A percentile compares a stretch with the other conserved stretches of the same genome.
These are phyloP conservation scores for Lutjanus campechanus DNA, from an alignment of 2,797 vertebrate species.

Conservation along the genomic window DNA sequence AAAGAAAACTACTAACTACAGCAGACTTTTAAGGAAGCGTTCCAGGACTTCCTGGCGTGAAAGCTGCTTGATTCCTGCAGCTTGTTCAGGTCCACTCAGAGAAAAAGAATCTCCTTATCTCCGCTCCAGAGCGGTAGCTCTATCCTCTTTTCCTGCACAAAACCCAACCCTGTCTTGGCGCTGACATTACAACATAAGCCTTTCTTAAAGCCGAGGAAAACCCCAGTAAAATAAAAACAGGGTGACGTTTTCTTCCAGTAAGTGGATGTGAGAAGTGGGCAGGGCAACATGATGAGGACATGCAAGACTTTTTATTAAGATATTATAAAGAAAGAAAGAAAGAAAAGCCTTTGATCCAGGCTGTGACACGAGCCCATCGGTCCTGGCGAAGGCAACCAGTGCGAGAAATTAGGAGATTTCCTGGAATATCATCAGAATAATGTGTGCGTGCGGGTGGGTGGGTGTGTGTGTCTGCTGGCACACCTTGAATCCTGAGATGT, in stretches of 20 bases:
- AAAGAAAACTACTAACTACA: constrained; percentile 8
- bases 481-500: constrained; percentile 64
- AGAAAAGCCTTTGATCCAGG: constrained; percentile 47
- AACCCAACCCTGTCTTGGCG: constrained; percentile 13
- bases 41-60: constrained; percentile 10
- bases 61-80: constrained; percentile 27
- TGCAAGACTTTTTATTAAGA: constrained; percentile 11
- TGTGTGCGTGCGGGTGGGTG: constrained; percentile 25
- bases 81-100: not conserved
- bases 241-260: constrained; percentile 53
- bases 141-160: constrained; percentile 21
- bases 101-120: constrained; percentile 18
- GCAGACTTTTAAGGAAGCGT: constrained; percentile 7
- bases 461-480: constrained; percentile 48
- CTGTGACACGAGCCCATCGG: constrained; percentile 13
- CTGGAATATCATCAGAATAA: constrained; percentile 53
- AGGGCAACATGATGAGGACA: constrained; percentile 5
- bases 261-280: constrained; percentile 33
- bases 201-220: constrained; percentile 36
- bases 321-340: not conserved
- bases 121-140: not conserved
- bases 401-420: constrained; percentile 51
- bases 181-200: constrained; percentile 33
- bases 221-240: constrained; percentile 37
- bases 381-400: constrained; percentile 4